phyloP scores from a whole-genome alignment of 2,113 vertebrate genomes.

The Diphyllodes magnificus region DNA sequence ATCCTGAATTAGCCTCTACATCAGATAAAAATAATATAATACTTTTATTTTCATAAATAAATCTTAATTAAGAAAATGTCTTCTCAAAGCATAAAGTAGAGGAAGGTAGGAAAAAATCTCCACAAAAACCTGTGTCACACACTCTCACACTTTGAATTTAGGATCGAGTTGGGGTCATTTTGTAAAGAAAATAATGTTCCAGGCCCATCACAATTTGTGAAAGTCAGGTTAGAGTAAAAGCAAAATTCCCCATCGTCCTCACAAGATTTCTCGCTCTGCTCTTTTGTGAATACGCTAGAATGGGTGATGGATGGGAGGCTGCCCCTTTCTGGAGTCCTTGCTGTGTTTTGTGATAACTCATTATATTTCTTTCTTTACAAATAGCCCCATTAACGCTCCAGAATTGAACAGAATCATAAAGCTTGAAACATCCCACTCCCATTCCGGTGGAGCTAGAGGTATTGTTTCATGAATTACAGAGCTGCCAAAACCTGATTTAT shows the following conservation, averaged over 20 bases:
- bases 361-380: conserved; percentile 82
- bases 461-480: conserved; percentile 71
- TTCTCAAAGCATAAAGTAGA: neutral
- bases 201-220: conserved; percentile 28
- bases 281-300: conserved; percentile 67
- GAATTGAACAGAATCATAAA: conserved; percentile 73
- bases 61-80: conserved; percentile 41
- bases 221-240: conserved; percentile 48
- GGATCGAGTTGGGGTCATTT: conserved; percentile 33
- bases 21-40: conserved; percentile 33
- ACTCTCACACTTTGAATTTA: conserved; percentile 4
- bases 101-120: neutral
- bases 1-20: conserved; percentile 20
- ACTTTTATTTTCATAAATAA: conserved; percentile 40
- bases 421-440: conserved; percentile 66
- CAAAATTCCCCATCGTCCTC: conserved; percentile 58
- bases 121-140: neutral
- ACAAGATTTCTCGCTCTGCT: conserved; percentile 67
- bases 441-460: conserved; percentile 33
- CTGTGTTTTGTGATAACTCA: conserved; percentile 81
- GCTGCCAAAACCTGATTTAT: conserved; percentile 63
- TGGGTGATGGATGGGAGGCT: conserved; percentile 73
- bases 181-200: conserved; percentile 50
- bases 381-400: conserved; percentile 76
- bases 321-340: conserved; percentile 72